Conservation (phyloP, 1,140 invertebrate species). For the Drosophila pectinifera region DNA sequence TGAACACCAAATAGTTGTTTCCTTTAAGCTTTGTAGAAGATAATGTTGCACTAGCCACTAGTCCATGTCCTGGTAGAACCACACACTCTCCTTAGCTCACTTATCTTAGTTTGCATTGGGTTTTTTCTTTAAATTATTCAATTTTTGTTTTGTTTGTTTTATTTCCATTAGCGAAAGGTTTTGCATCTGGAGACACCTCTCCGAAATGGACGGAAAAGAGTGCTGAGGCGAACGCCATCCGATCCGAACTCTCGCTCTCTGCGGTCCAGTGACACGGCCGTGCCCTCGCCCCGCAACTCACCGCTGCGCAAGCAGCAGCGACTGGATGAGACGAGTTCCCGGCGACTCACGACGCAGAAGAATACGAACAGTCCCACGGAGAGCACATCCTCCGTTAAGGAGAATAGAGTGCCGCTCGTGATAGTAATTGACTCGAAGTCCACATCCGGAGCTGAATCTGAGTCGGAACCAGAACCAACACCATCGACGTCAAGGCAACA, state of each 20-base stretch:
- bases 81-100: conserved; percentile 8
- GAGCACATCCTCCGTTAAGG: conserved; percentile 61
- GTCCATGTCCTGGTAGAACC: conserved; percentile 6
- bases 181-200: conserved; percentile 63
- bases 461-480: background rate
- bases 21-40: conserved; percentile 17
- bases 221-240: conserved; percentile 37
- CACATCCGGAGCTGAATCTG: background rate
- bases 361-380: conserved; percentile 56
- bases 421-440: background rate
- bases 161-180: conserved; percentile 50
- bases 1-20: conserved; percentile 42
- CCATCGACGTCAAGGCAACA: conserved; percentile 6
- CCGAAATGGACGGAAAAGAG: conserved; percentile 67
- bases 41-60: background rate
- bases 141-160: conserved; percentile 33
- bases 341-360: conserved; percentile 3
- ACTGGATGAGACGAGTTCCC: conserved; percentile 35
- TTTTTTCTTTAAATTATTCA: conserved; percentile 19
- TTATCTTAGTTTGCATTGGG: conserved; percentile 21
- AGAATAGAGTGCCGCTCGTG: conserved; percentile 45
- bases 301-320: conserved; percentile 61
- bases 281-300: conserved; percentile 25
- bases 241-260: background rate
- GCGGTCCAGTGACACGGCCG: conserved; percentile 7